Conservation (phyloP, 2,888 invertebrate genomes). For the Poecilobothrus nobilitatus region DNA sequence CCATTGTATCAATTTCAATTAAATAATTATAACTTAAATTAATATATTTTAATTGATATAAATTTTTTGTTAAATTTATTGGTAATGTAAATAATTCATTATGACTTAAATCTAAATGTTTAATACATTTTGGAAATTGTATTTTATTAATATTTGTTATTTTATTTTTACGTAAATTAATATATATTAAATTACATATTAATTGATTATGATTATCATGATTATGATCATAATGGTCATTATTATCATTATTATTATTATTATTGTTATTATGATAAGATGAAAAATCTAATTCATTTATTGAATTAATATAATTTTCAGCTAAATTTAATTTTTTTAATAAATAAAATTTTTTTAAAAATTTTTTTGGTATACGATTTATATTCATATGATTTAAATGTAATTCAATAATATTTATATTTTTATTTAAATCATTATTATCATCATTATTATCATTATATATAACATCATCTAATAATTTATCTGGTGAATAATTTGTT, state of each 20-base stretch:
- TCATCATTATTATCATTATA: too few species aligned
- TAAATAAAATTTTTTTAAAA: neutral
- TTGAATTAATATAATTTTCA: neutral
- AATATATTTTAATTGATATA: neutral
- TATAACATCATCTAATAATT: neutral
- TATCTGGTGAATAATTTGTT: neutral
- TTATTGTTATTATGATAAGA: neutral
- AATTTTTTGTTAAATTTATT: neutral
- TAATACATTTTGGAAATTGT: neutral
- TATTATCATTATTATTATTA: neutral
- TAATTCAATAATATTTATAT: neutral
- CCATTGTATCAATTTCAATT: neutral
- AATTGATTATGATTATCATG: neutral
- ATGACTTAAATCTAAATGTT: neutral
- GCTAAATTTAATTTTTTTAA: constrained; percentile 3
- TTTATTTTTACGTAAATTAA: neutral
- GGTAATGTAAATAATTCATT: neutral
- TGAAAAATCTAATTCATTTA: neutral
- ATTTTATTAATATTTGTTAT: neutral
- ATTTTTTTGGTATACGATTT: neutral
- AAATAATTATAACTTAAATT: constrained; percentile 1
- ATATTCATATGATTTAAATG: neutral
- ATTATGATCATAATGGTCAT: neutral
- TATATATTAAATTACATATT: neutral
- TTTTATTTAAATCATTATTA: neutral